phyloP scores from a whole-genome alignment of 2,113 vertebrate species.

The Strix aluco region DNA sequence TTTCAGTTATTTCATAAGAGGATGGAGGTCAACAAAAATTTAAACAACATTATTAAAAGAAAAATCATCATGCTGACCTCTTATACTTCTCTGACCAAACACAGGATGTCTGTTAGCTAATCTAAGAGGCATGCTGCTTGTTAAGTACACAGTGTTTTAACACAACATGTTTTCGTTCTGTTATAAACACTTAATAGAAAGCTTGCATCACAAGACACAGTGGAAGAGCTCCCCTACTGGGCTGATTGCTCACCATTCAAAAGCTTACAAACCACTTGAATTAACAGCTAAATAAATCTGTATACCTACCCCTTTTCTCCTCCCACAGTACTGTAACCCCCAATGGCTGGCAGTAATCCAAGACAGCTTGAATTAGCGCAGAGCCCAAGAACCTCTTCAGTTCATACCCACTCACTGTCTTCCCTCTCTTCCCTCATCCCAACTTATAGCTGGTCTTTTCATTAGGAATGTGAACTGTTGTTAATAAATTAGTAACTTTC shows the following conservation, averaged over 20 bases:
- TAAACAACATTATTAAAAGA: not conserved
- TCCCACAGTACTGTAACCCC: not conserved
- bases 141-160: conserved; percentile 7
- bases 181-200: conserved; percentile 41
- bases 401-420: not conserved
- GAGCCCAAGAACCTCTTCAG: not conserved
- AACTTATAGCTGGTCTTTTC: not conserved
- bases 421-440: not conserved
- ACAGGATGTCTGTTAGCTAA: not conserved
- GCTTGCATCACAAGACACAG: not conserved
- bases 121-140: not conserved
- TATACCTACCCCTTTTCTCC: not conserved
- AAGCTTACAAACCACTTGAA: conserved; percentile 31
- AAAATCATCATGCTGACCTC: not conserved
- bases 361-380: not conserved
- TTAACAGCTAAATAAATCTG: conserved; percentile 26
- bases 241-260: conserved; percentile 44
- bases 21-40: not conserved
- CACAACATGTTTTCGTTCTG: conserved; percentile 51
- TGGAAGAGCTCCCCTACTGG: conserved; percentile 52
- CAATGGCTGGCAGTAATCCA: not conserved
- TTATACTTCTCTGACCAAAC: not conserved
- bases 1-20: not conserved
- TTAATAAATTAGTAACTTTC: not conserved
- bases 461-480: not conserved